phyloP scores from a whole-genome alignment of 2,113 vertebrate species.

The Hemibagrus wyckioides region DNA sequence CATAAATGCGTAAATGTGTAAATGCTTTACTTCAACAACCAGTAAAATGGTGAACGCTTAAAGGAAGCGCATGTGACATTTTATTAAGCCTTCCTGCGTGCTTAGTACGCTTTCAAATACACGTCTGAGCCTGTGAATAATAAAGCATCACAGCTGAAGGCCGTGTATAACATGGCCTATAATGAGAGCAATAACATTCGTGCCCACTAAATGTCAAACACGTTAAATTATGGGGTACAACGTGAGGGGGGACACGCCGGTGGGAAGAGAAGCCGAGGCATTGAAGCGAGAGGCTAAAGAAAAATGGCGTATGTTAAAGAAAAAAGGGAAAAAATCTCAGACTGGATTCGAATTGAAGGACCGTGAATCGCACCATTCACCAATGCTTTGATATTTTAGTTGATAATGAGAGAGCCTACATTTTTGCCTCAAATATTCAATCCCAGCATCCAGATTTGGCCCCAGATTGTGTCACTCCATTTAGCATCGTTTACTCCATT shows the following conservation, averaged over 20 bases:
- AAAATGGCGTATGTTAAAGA: background rate
- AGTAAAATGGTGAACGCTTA: background rate
- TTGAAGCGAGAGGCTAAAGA: background rate
- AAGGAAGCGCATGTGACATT: background rate
- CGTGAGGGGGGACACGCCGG: background rate
- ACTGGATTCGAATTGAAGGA: background rate
- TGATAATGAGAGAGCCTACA: slow-evolving; percentile 1
- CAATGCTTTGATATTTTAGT: background rate
- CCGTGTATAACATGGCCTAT: slow-evolving; percentile 10
- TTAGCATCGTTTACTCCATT: slow-evolving; percentile 24
- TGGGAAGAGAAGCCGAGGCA: background rate
- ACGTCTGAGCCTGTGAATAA: slow-evolving; percentile 2
- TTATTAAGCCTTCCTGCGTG: background rate
- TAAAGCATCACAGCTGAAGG: background rate
- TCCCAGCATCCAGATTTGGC: background rate
- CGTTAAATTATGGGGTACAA: slow-evolving; percentile 20
- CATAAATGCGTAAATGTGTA: background rate
- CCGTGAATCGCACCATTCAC: background rate
- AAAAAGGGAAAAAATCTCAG: background rate
- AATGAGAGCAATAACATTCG: slow-evolving; percentile 29
- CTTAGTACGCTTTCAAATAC: background rate
- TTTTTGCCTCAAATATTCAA: slow-evolving; percentile 14
- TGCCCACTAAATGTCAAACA: slow-evolving; percentile 30
- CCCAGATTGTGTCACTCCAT: slow-evolving; percentile 5
- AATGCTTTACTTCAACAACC: background rate